phyloP scores from a whole-genome alignment of 2,888 invertebrate genomes.

The Netelia inedita region DNA sequence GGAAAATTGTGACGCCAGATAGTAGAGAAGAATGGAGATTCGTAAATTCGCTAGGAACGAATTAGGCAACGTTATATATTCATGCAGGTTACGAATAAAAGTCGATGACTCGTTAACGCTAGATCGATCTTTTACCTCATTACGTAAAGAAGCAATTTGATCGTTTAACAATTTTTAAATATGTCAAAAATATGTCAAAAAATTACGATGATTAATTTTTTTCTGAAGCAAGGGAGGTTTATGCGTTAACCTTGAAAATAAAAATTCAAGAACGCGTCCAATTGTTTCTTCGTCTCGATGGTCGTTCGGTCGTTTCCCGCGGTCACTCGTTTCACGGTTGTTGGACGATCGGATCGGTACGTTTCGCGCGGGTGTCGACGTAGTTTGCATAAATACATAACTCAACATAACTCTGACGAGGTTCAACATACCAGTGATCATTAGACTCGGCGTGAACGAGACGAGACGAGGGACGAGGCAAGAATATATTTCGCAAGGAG shows the following conservation, averaged over 20 bases:
- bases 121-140: too few species aligned
- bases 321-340: not conserved
- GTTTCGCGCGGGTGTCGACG: slow-evolving; percentile 43
- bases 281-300: slow-evolving; percentile 13
- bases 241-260: not conserved
- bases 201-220: too few species aligned
- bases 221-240: too few species aligned
- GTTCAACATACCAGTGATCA: slow-evolving; percentile 72
- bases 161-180: too few species aligned
- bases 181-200: too few species aligned
- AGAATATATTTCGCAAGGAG: slow-evolving; percentile 18
- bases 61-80: too few species aligned
- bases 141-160: too few species aligned
- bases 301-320: slow-evolving; percentile 40
- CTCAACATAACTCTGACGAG: slow-evolving; percentile 69
- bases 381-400: slow-evolving; percentile 76
- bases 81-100: too few species aligned
- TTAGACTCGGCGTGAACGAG: slow-evolving; percentile 55
- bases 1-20: slow-evolving; percentile 10
- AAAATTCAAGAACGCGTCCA: not conserved
- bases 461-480: slow-evolving; percentile 1
- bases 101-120: too few species aligned
- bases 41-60: too few species aligned
- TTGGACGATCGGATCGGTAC: slow-evolving; percentile 53
- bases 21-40: not conserved